Evolutionary conservation across 92 coral and sea anemone genomes (phyloP).

Genomic region (Anthopleura xanthogrammica): DNA sequence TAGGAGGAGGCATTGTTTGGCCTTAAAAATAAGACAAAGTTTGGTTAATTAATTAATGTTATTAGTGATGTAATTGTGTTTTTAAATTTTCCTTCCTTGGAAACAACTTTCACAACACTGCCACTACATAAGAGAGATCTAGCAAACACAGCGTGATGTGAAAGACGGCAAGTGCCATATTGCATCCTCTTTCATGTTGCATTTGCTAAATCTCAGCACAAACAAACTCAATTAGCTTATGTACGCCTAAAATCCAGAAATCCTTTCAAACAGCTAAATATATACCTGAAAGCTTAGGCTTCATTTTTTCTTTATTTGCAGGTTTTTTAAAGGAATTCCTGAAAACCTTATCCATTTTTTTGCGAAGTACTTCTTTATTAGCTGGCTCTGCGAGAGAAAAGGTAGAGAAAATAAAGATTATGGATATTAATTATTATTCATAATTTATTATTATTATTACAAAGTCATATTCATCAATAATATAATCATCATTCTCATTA

Average conservation of each 20-base stretch:
- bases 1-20: background rate
- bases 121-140: too few relatives aligned
- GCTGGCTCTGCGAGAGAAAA: background rate
- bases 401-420: background rate
- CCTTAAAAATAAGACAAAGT: background rate
- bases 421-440: background rate
- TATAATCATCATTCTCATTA: too few relatives aligned
- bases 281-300: background rate
- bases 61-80: too few relatives aligned
- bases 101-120: too few relatives aligned
- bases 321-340: background rate
- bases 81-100: too few relatives aligned
- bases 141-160: too few relatives aligned
- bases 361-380: background rate
- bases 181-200: too few relatives aligned
- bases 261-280: background rate
- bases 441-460: background rate
- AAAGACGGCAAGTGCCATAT: too few relatives aligned
- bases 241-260: background rate
- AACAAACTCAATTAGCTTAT: too few relatives aligned
- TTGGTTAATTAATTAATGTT: too few relatives aligned
- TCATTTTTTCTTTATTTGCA: background rate
- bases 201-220: too few relatives aligned
- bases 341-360: background rate
- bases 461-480: too few relatives aligned